phyloP scores from a whole-genome alignment of 2,113 vertebrate genomes.

The Heteronetta atricapilla region DNA sequence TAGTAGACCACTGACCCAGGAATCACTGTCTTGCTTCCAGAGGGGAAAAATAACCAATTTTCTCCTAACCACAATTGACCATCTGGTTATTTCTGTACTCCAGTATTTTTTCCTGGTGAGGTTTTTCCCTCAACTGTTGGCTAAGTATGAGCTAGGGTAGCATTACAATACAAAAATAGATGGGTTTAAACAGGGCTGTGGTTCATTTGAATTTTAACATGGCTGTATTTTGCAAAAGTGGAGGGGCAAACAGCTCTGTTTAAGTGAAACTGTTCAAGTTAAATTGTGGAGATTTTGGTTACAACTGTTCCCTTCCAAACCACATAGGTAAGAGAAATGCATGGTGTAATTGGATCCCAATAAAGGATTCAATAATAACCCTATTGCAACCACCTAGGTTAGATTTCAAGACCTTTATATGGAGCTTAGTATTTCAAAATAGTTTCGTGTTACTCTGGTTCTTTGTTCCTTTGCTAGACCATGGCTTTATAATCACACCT shows the following conservation, averaged over 20 bases:
- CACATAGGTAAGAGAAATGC: not conserved
- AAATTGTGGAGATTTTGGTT: not conserved
- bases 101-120: conserved; percentile 4
- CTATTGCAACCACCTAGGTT: not conserved
- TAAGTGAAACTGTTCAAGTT: no score
- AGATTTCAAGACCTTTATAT: not conserved
- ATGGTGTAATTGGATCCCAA: not conserved
- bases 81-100: not conserved
- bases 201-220: not conserved
- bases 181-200: not conserved
- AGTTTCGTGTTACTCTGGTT: not conserved
- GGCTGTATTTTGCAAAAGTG: not conserved
- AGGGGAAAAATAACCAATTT: not conserved
- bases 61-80: not conserved
- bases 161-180: not conserved
- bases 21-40: not conserved
- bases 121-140: not conserved
- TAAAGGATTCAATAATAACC: not conserved
- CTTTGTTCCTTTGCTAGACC: not conserved
- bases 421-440: not conserved
- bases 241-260: not conserved
- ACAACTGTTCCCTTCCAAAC: not conserved
- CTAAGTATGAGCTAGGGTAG: not conserved
- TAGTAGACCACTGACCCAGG: not conserved
- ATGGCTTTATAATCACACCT: not conserved